A percentile compares a stretch with the other conserved stretches of the same genome.
phyloP scores from a whole-genome alignment of 2,113 vertebrate genomes.

The Brachypodius melanocephalos region DNA sequence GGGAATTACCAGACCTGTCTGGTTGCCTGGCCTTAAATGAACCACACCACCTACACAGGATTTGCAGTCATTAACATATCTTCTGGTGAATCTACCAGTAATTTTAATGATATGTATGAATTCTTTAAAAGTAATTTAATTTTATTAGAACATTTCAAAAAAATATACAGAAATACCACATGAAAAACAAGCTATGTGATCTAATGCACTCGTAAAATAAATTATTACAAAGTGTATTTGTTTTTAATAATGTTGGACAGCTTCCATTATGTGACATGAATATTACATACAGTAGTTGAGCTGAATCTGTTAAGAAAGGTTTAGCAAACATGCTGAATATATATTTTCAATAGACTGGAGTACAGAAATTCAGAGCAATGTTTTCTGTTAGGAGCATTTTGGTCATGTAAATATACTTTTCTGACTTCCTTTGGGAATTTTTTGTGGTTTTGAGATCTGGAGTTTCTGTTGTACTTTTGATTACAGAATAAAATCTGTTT shows the following conservation, averaged over 20 bases:
- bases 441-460: background rate
- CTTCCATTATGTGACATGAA: constrained; percentile 6
- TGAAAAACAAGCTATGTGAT: background rate
- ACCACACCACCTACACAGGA: background rate
- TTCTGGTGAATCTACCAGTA: background rate
- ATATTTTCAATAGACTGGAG: background rate
- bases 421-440: background rate
- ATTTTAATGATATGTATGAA: background rate
- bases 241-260: constrained; percentile 12
- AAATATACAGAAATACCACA: background rate
- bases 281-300: background rate
- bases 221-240: background rate
- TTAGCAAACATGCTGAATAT: background rate
- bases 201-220: background rate
- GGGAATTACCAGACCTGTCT: background rate
- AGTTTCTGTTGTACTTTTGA: background rate
- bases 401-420: background rate
- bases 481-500: background rate
- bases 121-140: background rate
- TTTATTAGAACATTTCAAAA: background rate
- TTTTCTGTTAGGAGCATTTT: background rate
- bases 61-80: background rate
- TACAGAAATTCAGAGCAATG: background rate
- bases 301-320: background rate
- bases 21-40: background rate